Evolutionary conservation across 2,113 vertebrate genomes (phyloP).

Genomic region (Cynoglossus semilaevis): DNA sequence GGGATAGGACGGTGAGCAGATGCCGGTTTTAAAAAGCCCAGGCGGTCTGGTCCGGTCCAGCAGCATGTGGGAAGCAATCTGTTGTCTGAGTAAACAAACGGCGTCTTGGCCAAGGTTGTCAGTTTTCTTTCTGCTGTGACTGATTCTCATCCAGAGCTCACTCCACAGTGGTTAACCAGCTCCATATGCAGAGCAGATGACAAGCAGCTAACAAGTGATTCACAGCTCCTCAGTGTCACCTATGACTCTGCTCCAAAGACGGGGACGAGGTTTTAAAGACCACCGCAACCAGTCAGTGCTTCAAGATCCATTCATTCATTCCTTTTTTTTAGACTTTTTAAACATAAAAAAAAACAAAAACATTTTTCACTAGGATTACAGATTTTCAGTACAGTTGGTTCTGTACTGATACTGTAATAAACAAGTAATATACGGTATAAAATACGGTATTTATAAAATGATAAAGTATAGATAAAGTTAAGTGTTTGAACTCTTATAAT

Average conservation of each 20-base stretch:
- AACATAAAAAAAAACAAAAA: no score
- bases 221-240: constrained; percentile 4
- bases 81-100: constrained; percentile 44
- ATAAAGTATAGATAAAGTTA: no score
- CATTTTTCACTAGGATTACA: no score
- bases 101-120: constrained; percentile 60
- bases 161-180: constrained; percentile 19
- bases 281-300: no score
- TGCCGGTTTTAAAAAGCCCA: constrained; percentile 59
- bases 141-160: constrained; percentile 43
- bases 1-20: constrained; percentile 60
- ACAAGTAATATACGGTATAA: no score
- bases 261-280: not conserved
- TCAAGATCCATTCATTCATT: no score
- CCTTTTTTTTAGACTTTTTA: no score
- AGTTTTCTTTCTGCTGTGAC: constrained; percentile 52
- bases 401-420: no score
- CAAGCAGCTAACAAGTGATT: constrained; percentile 20
- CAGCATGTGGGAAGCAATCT: constrained; percentile 72
- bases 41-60: constrained; percentile 36
- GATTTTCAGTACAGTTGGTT: no score
- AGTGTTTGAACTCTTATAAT: no score
- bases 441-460: no score
- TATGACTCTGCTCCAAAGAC: constrained; percentile 6
- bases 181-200: constrained; percentile 41